phyloP scores from a whole-genome alignment of 2,113 vertebrate species.

The Sarotherodon lohbergeri region DNA sequence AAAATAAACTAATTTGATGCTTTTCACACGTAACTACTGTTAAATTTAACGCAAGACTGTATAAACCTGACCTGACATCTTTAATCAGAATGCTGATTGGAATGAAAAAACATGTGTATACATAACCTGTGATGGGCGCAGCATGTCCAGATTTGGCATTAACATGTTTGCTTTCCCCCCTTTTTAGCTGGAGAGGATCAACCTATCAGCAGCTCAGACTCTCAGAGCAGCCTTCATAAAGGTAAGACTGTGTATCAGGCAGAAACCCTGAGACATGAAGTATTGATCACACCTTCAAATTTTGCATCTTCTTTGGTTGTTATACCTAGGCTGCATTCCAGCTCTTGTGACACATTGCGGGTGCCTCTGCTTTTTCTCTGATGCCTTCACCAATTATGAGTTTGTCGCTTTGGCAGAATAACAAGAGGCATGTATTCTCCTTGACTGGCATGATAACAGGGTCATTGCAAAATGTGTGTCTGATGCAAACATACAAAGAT shows the following conservation, averaged over 20 bases:
- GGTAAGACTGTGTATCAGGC: conserved; percentile 66
- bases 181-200: conserved; percentile 91
- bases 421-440: background rate
- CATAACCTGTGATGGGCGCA: background rate
- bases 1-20: background rate
- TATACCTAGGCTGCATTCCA: background rate
- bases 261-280: background rate
- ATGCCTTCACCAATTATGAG: background rate
- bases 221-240: conserved; percentile 98
- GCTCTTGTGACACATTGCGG: background rate
- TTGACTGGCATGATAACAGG: background rate
- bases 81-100: background rate
- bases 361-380: background rate
- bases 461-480: background rate
- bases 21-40: background rate
- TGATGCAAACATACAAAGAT: background rate
- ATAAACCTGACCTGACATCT: background rate
- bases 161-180: background rate
- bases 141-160: background rate
- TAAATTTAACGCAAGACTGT: background rate
- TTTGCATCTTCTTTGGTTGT: background rate
- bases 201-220: conserved; percentile 96
- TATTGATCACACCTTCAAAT: background rate
- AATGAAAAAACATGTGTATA: background rate
- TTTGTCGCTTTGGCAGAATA: background rate